phyloP scores from a whole-genome alignment of 2,113 vertebrate genomes.

The Scomber scombrus region DNA sequence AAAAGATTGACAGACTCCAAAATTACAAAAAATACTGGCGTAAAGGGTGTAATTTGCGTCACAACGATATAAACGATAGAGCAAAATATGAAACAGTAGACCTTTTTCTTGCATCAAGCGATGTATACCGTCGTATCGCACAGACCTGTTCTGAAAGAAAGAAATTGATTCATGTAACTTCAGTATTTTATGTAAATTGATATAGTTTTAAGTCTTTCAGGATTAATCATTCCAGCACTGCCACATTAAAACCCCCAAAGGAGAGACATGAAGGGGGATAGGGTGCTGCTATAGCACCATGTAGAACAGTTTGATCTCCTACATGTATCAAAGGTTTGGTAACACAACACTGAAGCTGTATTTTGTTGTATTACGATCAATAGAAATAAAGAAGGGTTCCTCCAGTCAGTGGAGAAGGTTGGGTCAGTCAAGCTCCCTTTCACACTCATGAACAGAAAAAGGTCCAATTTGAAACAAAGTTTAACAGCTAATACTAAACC shows the following conservation, averaged over 20 bases:
- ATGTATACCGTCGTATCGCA: no score
- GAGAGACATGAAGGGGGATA: conserved; percentile 88
- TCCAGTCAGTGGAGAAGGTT: conserved; percentile 81
- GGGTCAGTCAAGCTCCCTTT: conserved; percentile 89
- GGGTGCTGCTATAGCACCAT: conserved; percentile 97
- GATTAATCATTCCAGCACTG: conserved; percentile 99
- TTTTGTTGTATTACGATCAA: neutral
- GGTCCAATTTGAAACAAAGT: conserved; percentile 93
- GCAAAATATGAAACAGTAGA: no score
- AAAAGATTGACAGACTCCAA: no score
- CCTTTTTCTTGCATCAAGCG: no score
- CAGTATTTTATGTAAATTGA: neutral
- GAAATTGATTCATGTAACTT: neutral
- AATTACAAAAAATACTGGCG: no score
- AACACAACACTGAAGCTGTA: neutral
- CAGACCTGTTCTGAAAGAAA: neutral
- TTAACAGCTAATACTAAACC: conserved; percentile 44
- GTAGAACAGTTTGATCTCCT: conserved; percentile 60
- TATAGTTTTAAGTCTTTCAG: conserved; percentile 75
- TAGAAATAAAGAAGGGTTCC: conserved; percentile 84
- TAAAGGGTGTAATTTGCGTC: no score
- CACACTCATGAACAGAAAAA: conserved; percentile 90
- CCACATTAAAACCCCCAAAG: no score
- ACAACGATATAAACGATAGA: no score
- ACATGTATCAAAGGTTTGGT: neutral